Conservation (phyloP, 2,888 invertebrate species). For the Penaeus monodon region DNA sequence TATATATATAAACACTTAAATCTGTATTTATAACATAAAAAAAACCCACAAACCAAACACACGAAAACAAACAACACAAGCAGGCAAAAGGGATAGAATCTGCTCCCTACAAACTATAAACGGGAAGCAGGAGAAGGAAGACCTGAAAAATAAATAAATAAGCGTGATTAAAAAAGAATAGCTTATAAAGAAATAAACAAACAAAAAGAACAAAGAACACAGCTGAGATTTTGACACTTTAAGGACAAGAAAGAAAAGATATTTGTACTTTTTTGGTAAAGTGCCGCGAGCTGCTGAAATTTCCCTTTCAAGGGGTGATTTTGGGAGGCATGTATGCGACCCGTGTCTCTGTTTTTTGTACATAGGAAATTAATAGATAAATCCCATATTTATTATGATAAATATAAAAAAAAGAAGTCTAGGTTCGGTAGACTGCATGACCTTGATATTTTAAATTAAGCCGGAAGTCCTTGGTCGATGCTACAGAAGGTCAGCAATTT, state of each 20-base stretch:
- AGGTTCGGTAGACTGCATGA: constrained; percentile 27
- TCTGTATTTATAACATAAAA: too few relatives aligned
- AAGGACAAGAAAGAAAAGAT: constrained; percentile 24
- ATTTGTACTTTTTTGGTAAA: constrained; percentile 61
- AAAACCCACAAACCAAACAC: too few relatives aligned
- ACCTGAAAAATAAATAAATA: too few relatives aligned
- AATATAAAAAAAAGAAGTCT: constrained; percentile 11
- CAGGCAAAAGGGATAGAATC: too few relatives aligned
- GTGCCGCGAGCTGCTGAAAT: constrained; percentile 41
- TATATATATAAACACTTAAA: too few relatives aligned
- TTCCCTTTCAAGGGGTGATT: constrained; percentile 26
- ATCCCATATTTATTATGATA: constrained; percentile 54
- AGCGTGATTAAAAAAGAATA: too few relatives aligned
- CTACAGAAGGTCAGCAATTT: too few relatives aligned
- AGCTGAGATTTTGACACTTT: constrained; percentile 24
- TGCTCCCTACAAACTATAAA: too few relatives aligned
- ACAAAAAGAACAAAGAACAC: constrained; percentile 6
- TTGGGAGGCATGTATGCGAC: constrained; percentile 31
- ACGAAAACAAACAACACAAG: too few relatives aligned
- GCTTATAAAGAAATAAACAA: too few relatives aligned
- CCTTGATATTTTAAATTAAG: neutral
- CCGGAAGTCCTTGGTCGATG: too few relatives aligned
- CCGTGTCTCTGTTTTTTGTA: constrained; percentile 46
- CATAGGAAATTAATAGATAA: constrained; percentile 52
- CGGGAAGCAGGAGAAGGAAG: too few relatives aligned